Evolutionary conservation across 2,888 invertebrate species (phyloP).

Genomic region (Stictocephala bisonia): DNA sequence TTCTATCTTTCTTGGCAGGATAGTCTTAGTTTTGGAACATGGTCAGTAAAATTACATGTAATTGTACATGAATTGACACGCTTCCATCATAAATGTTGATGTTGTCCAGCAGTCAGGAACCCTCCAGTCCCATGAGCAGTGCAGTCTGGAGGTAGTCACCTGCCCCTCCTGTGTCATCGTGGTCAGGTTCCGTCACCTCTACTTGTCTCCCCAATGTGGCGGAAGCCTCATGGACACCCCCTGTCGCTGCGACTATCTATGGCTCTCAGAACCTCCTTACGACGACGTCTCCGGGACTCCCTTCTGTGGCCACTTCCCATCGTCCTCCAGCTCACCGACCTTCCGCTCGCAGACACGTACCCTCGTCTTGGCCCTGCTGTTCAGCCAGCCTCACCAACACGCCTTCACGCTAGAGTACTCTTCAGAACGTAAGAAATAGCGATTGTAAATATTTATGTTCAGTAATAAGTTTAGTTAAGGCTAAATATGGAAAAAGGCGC

Average conservation of each 20-base stretch:
- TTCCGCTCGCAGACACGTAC: conserved; percentile 73
- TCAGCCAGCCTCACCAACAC: conserved; percentile 69
- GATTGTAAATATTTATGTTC: no score
- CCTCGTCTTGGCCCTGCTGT: conserved; percentile 70
- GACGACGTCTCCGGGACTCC: conserved; percentile 70
- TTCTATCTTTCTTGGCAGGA: no score
- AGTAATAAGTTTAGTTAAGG: no score
- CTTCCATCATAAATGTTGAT: neutral
- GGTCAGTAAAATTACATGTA: no score
- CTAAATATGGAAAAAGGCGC: no score
- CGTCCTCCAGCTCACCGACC: conserved; percentile 61
- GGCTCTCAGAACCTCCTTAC: conserved; percentile 74
- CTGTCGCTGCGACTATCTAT: conserved; percentile 72
- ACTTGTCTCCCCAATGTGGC: conserved; percentile 63
- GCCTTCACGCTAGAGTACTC: conserved; percentile 74
- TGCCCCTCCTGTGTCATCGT: conserved; percentile 76
- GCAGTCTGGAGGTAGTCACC: conserved; percentile 75
- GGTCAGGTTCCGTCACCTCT: conserved; percentile 67
- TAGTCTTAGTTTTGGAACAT: no score
- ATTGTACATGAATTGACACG: neutral
- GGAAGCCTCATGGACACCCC: conserved; percentile 63
- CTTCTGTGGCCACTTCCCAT: conserved; percentile 69
- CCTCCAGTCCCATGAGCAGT: conserved; percentile 65
- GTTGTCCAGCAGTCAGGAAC: neutral
- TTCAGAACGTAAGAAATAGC: conserved; percentile 69